phyloP scores from a whole-genome alignment of 2,797 vertebrate species.

The Cyprinodon diabolis region DNA sequence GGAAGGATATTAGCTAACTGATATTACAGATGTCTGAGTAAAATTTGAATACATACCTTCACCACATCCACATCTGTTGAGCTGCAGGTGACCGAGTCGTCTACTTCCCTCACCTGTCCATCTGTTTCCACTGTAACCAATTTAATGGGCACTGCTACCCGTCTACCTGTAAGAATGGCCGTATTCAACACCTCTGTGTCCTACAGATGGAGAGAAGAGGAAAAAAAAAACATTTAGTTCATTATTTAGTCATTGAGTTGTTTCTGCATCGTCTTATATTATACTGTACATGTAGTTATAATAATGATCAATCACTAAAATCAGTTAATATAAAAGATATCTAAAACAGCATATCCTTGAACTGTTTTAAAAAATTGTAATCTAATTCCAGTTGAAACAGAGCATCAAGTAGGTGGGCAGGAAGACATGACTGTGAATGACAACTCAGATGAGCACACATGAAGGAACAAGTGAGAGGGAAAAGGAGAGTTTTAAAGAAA shows the following conservation, averaged over 20 bases:
- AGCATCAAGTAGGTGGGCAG: slow-evolving; percentile 4
- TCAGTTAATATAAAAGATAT: not conserved
- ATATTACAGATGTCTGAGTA: not conserved
- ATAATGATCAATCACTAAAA: too few relatives aligned
- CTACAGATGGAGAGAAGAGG: slow-evolving; percentile 44
- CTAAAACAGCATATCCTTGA: too few relatives aligned
- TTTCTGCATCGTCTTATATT: not conserved
- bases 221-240: not conserved
- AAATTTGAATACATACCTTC: slow-evolving; percentile 63
- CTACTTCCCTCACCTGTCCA: slow-evolving; percentile 80
- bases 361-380: not conserved
- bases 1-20: not conserved
- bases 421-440: not conserved
- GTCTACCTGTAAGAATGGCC: slow-evolving; percentile 80
- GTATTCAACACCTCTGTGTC: slow-evolving; percentile 83
- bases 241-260: not conserved
- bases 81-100: slow-evolving; percentile 75
- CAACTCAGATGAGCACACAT: not conserved
- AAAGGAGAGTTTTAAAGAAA: slow-evolving; percentile 36
- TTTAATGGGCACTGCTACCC: slow-evolving; percentile 76
- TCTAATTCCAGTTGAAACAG: not conserved
- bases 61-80: slow-evolving; percentile 81
- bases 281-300: not conserved
- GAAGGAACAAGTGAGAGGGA: slow-evolving; percentile 25
- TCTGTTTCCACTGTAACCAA: slow-evolving; percentile 81